phyloP scores from a whole-genome alignment of 2,797 vertebrate genomes.

The Heteromormyrus szaboi region DNA sequence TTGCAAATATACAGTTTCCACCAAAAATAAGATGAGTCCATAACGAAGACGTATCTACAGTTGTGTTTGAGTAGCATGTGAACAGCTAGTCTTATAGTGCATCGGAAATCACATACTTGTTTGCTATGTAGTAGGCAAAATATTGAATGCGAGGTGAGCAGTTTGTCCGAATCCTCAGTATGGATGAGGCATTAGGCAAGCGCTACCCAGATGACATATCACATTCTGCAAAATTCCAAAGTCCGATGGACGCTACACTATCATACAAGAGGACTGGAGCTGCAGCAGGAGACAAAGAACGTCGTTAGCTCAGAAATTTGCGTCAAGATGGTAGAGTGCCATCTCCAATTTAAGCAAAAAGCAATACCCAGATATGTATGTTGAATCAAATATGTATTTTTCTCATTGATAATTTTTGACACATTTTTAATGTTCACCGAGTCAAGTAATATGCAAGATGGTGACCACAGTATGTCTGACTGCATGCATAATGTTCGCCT shows the following conservation, averaged over 20 bases:
- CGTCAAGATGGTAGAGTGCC: background rate
- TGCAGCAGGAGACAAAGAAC: background rate
- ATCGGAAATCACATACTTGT: background rate
- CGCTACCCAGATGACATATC: background rate
- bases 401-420: background rate
- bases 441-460: background rate
- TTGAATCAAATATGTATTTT: background rate
- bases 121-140: background rate
- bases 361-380: background rate
- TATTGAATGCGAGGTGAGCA: background rate
- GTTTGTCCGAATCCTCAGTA: background rate
- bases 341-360: background rate
- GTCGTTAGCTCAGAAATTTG: background rate
- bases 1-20: background rate
- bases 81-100: background rate
- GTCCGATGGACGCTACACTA: background rate
- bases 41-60: background rate
- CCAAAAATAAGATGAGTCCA: background rate
- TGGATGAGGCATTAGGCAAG: background rate
- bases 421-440: background rate
- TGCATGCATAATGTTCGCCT: background rate
- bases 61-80: background rate
- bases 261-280: background rate
- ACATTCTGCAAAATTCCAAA: background rate
- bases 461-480: background rate